Conservation (phyloP, 2,113 vertebrate species). For the Xenus cinereus region DNA sequence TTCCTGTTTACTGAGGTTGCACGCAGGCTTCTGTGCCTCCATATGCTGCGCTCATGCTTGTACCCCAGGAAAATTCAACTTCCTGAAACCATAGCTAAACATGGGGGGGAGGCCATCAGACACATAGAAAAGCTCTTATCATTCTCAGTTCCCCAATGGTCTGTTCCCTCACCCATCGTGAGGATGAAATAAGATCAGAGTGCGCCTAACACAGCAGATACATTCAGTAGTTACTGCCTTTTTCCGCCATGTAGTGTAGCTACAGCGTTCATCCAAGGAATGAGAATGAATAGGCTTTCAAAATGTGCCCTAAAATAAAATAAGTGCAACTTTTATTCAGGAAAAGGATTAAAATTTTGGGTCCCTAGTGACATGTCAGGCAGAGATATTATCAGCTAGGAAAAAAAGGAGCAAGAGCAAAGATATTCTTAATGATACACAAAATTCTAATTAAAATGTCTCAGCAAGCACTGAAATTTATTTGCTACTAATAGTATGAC, state of each 20-base stretch:
- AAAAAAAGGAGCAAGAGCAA: background rate
- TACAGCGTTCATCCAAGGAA: background rate
- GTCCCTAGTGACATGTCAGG: background rate
- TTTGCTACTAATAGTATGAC: conserved; percentile 3
- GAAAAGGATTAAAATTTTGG: background rate
- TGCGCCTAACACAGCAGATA: background rate
- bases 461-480: conserved; percentile 1
- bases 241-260: background rate
- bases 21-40: background rate
- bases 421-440: background rate
- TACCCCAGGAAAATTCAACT: background rate
- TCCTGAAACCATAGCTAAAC: background rate
- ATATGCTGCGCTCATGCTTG: background rate
- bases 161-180: background rate
- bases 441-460: conserved; percentile 32
- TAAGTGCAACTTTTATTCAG: background rate
- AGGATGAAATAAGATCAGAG: background rate
- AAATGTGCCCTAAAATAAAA: background rate
- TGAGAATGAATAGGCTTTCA: background rate
- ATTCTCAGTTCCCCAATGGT: background rate
- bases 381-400: background rate
- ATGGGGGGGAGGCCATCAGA: background rate
- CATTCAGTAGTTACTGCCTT: background rate
- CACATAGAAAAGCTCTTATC: background rate
- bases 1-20: background rate